phyloP scores from a whole-genome alignment of 1,140 invertebrate genomes.

The Cryptotermes secundus region DNA sequence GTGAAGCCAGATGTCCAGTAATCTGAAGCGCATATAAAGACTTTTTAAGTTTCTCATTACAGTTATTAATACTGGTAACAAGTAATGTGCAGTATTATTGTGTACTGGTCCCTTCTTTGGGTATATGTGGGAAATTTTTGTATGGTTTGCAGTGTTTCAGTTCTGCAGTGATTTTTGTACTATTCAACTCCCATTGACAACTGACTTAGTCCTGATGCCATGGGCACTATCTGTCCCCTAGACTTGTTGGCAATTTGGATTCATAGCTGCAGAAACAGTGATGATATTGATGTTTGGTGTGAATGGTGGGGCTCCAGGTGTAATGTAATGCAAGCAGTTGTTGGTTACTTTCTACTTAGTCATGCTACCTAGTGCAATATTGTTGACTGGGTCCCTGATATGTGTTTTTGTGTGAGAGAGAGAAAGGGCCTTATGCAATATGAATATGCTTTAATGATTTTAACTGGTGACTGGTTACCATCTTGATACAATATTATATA shows the following conservation, averaged over 20 bases:
- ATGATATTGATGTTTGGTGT: constrained; percentile 5
- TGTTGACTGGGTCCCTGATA: constrained; percentile 24
- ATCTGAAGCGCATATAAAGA: constrained; percentile 35
- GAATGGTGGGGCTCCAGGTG: neutral
- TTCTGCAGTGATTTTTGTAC: constrained; percentile 34
- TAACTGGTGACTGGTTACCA: constrained; percentile 31
- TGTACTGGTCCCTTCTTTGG: constrained; percentile 36
- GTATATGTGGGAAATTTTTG: constrained; percentile 35
- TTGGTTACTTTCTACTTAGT: constrained; percentile 28
- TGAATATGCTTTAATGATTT: constrained; percentile 31
- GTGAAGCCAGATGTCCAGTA: constrained; percentile 20
- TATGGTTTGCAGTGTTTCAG: constrained; percentile 37
- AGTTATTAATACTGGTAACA: constrained; percentile 31
- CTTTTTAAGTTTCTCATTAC: constrained; percentile 35
- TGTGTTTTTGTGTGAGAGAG: neutral
- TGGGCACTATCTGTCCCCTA: constrained; percentile 28
- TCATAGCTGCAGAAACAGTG: constrained; percentile 1
- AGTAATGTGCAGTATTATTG: constrained; percentile 38
- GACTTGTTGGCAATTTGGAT: constrained; percentile 28
- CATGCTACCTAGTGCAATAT: constrained; percentile 36
- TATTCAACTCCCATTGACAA: constrained; percentile 21
- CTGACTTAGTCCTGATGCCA: constrained; percentile 26
- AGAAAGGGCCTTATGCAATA: constrained; percentile 35
- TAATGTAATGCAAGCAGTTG: constrained; percentile 12
- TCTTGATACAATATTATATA: constrained; percentile 22